Evolutionary conservation across 2,797 vertebrate species (phyloP).

Genomic region (Aselliscus stoliczkanus): DNA sequence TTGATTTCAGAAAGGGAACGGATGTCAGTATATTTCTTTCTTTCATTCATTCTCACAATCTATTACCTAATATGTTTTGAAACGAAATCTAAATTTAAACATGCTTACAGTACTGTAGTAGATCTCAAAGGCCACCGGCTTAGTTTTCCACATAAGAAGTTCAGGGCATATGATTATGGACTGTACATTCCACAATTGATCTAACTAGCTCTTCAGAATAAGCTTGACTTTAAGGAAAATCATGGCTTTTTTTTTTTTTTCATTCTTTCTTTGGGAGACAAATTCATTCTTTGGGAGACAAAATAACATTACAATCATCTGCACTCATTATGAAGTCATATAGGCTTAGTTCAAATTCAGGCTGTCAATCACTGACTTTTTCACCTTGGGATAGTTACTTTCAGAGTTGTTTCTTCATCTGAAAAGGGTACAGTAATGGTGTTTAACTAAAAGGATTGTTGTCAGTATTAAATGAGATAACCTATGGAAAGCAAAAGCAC

Average conservation of each 20-base stretch:
- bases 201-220: background rate
- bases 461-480: background rate
- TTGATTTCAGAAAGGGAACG: constrained; percentile 13
- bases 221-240: background rate
- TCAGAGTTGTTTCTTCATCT: background rate
- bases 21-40: background rate
- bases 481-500: background rate
- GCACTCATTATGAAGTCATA: background rate
- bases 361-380: background rate
- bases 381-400: background rate
- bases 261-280: background rate
- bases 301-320: background rate
- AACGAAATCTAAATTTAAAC: constrained; percentile 15
- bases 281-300: background rate
- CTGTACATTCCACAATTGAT: background rate
- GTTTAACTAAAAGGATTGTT: background rate
- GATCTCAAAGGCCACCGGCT: background rate
- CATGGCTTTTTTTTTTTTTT: background rate
- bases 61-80: constrained; percentile 16
- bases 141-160: background rate
- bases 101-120: background rate
- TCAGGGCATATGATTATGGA: rapidly evolving
- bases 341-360: background rate
- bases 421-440: background rate
- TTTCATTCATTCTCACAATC: background rate